phyloP scores from a whole-genome alignment of 23 tunicate genomes.

The Diplosoma virens region DNA sequence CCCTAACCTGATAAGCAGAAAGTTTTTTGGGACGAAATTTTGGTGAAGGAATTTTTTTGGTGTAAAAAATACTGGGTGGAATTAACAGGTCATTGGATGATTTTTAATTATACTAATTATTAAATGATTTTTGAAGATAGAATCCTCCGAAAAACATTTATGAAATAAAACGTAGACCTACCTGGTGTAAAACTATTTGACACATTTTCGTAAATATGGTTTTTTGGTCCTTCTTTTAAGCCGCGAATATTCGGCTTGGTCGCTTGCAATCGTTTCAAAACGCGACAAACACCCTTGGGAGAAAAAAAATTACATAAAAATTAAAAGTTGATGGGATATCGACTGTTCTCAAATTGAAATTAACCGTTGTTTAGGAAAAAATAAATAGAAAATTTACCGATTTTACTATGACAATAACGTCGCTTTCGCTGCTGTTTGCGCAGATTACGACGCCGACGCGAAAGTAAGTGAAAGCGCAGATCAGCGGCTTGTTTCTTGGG shows the following conservation, averaged over 20 bases:
- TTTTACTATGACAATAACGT: constrained; percentile 59
- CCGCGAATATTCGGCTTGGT: constrained; percentile 52
- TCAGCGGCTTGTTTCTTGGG: constrained; percentile 66
- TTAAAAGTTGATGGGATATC: neutral
- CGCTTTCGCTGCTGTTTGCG: constrained; percentile 51
- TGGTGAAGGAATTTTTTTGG: too few species aligned
- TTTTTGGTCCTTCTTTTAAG: neutral
- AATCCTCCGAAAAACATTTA: neutral
- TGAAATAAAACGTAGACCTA: too few species aligned
- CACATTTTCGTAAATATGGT: constrained; percentile 4
- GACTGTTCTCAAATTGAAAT: neutral
- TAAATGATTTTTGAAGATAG: too few species aligned
- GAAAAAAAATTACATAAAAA: neutral
- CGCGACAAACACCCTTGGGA: constrained; percentile 67
- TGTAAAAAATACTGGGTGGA: too few species aligned
- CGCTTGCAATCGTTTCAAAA: constrained; percentile 48
- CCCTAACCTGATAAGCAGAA: too few species aligned
- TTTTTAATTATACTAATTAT: too few species aligned
- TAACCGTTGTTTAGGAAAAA: neutral
- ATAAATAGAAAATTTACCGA: constrained; percentile 39
- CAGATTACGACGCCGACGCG: constrained; percentile 87
- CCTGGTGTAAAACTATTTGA: neutral
- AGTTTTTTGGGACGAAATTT: too few species aligned
- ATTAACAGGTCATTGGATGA: too few species aligned
- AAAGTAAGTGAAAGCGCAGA: constrained; percentile 81